phyloP scores from a whole-genome alignment of 2,113 vertebrate genomes.

The Larimichthys polyactis region DNA sequence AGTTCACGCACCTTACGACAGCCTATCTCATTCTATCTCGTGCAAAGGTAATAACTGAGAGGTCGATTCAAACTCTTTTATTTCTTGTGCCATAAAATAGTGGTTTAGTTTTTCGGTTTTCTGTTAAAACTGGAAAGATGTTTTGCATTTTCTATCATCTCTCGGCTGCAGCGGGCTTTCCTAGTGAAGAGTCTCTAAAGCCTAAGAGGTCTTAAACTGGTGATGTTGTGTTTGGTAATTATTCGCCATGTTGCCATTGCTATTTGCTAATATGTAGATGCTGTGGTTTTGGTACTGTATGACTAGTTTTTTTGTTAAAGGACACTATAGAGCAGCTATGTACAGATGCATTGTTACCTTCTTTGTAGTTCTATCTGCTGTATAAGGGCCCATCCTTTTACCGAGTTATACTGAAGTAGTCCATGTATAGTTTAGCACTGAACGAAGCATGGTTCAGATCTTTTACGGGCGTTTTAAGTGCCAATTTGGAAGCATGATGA shows the following conservation, averaged over 20 bases:
- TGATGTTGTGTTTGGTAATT: conserved; percentile 5
- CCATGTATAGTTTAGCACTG: conserved; percentile 65
- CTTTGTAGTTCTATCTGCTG: conserved; percentile 65
- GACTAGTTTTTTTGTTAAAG: conserved; percentile 54
- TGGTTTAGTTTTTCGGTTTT: neutral
- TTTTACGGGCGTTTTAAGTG: conserved; percentile 30
- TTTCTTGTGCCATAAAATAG: conserved; percentile 23
- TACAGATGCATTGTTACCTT: conserved; percentile 66
- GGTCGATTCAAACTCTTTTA: neutral
- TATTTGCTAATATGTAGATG: conserved; percentile 56
- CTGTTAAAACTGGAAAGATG: conserved; percentile 18
- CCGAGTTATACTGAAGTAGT: conserved; percentile 55
- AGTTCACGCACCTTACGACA: conserved; percentile 68
- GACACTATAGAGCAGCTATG: conserved; percentile 74
- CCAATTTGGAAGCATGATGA: conserved; percentile 53
- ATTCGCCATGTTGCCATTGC: conserved; percentile 10
- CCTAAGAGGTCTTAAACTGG: neutral
- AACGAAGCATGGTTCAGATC: conserved; percentile 50
- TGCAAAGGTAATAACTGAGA: neutral
- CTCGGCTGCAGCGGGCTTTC: neutral
- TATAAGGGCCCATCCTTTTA: conserved; percentile 58
- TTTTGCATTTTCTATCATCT: conserved; percentile 29
- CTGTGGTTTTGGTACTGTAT: conserved; percentile 63
- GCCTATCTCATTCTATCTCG: conserved; percentile 14
- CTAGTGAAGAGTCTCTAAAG: neutral